Evolutionary conservation across 2,113 vertebrate species (phyloP).

Genomic region (Miniopterus natalensis): DNA sequence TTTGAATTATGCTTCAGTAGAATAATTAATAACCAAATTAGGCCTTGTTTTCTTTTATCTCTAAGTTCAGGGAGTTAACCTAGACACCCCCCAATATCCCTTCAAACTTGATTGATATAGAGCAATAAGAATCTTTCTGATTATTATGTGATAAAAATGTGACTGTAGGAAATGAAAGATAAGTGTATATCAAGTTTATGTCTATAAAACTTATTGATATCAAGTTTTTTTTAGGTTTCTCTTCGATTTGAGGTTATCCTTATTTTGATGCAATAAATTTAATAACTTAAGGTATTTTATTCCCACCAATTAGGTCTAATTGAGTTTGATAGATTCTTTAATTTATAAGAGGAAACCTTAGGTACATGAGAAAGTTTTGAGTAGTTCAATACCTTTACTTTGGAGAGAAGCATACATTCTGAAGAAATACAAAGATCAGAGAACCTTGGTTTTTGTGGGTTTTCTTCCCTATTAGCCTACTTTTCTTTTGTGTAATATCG

Average conservation of each 20-base stretch:
- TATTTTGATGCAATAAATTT: not conserved
- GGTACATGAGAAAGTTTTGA: not conserved
- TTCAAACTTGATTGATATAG: not conserved
- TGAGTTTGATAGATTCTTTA: not conserved
- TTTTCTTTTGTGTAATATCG: not conserved
- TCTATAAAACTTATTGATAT: not conserved
- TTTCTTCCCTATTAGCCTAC: not conserved
- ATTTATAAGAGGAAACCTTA: not conserved
- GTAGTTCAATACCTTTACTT: not conserved
- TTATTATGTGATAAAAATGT: not conserved
- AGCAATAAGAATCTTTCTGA: not conserved
- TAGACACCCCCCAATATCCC: not conserved
- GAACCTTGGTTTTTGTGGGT: not conserved
- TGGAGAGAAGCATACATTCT: not conserved
- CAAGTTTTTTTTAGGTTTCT: not conserved
- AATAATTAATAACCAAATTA: not conserved
- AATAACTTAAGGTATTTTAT: not conserved
- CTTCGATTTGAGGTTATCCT: not conserved
- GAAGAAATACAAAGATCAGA: not conserved
- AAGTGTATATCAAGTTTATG: not conserved
- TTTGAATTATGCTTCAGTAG: not conserved
- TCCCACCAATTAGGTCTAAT: not conserved
- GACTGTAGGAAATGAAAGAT: not conserved
- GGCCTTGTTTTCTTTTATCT: not conserved
- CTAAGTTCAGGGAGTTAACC: not conserved